These are phyloP conservation scores for Actinernus sp. DNA, from an alignment of 92 coral and sea anemone species.

Conservation along the genomic window DNA sequence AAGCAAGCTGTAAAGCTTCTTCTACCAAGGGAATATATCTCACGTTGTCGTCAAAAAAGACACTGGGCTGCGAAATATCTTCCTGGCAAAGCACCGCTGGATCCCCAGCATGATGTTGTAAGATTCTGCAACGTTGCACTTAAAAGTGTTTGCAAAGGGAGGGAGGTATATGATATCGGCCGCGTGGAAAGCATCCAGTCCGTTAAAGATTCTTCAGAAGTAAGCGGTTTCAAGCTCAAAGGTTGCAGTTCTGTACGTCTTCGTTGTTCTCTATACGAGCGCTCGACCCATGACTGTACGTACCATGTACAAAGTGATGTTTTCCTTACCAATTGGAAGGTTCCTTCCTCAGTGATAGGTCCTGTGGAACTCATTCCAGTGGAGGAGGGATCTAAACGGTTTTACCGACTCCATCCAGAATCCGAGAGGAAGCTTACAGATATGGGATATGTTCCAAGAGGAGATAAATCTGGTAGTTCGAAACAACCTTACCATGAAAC, in stretches of 20 bases:
- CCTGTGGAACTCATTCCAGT: conserved; percentile 15
- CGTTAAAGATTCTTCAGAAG: conserved; percentile 22
- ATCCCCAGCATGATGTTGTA: conserved; percentile 54
- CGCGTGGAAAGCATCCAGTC: conserved; percentile 39
- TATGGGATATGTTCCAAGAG: conserved; percentile 8
- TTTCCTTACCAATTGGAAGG: background rate
- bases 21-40: conserved; percentile 33
- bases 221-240: conserved; percentile 9
- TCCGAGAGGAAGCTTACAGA: background rate
- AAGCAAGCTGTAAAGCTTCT: conserved; percentile 34
- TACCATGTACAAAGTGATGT: background rate
- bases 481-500: background rate
- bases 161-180: conserved; percentile 23
- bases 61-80: conserved; percentile 62
- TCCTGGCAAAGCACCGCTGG: conserved; percentile 56
- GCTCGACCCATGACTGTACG: background rate
- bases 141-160: conserved; percentile 11
- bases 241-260: background rate
- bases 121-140: conserved; percentile 46
- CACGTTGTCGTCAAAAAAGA: conserved; percentile 43
- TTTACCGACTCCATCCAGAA: background rate
- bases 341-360: background rate
- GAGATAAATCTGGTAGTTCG: conserved; percentile 1
- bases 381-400: conserved; percentile 2
- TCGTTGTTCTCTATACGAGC: conserved; percentile 8